phyloP scores from a whole-genome alignment of 2,888 invertebrate genomes.

The Habrosyne pyritoides region DNA sequence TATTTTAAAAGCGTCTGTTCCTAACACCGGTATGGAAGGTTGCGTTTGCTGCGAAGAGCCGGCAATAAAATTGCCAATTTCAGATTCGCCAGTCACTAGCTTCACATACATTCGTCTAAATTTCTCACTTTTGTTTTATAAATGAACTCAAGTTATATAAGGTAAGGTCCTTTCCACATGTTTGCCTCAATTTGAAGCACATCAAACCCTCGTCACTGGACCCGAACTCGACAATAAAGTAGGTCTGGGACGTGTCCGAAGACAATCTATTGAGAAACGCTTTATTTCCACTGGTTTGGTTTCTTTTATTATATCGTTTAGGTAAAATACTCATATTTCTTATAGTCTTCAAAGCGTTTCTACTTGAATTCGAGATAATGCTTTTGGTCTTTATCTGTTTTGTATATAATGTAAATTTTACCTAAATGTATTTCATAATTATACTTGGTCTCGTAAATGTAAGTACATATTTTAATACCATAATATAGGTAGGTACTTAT shows the following conservation, averaged over 20 bases:
- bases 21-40: too few relatives aligned
- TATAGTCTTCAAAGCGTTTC: neutral
- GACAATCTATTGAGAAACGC: slow-evolving; percentile 1
- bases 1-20: too few relatives aligned
- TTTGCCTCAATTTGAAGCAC: slow-evolving; percentile 25
- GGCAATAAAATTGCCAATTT: too few relatives aligned
- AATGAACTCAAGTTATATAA: neutral
- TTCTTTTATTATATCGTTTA: neutral
- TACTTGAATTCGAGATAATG: too few relatives aligned
- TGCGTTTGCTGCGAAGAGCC: too few relatives aligned
- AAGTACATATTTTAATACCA: too few relatives aligned
- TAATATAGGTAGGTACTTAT: too few relatives aligned
- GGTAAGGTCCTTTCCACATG: slow-evolving; percentile 12
- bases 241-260: neutral
- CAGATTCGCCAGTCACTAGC: neutral
- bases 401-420: too few relatives aligned
- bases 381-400: too few relatives aligned
- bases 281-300: neutral
- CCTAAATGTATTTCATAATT: too few relatives aligned
- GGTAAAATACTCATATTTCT: neutral
- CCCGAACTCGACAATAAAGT: neutral
- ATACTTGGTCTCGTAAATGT: too few relatives aligned
- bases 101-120: neutral
- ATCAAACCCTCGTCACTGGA: slow-evolving; percentile 29
- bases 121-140: neutral